phyloP scores from a whole-genome alignment of 2,888 invertebrate genomes.

The Trissolcus brochymenae region DNA sequence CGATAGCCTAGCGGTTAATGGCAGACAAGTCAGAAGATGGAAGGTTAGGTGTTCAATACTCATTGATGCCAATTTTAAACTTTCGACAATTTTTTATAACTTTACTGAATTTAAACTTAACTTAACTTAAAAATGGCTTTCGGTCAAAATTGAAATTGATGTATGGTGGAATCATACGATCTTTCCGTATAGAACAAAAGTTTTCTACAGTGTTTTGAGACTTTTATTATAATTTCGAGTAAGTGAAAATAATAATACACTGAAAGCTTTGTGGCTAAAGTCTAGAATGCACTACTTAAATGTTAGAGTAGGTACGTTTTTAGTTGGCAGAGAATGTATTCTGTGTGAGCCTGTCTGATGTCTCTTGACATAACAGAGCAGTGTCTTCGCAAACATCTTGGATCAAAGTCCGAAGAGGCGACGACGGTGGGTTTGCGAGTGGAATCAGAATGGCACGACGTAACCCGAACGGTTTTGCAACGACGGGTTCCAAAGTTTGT shows the following conservation, averaged over 20 bases:
- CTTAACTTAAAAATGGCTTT: too few relatives aligned
- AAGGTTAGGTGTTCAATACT: too few relatives aligned
- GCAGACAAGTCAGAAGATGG: too few relatives aligned
- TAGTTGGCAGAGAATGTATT: not conserved
- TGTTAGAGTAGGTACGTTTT: slow-evolving; percentile 8
- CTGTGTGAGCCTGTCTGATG: slow-evolving; percentile 37
- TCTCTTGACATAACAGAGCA: slow-evolving; percentile 33
- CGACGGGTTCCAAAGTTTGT: slow-evolving; percentile 42
- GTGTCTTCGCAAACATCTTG: slow-evolving; percentile 35
- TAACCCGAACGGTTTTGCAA: slow-evolving; percentile 41
- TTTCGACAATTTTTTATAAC: too few relatives aligned
- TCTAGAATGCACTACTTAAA: slow-evolving; percentile 9
- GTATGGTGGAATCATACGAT: too few relatives aligned
- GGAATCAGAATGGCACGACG: slow-evolving; percentile 41
- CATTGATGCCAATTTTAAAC: too few relatives aligned
- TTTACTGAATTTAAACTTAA: too few relatives aligned
- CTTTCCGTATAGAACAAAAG: too few relatives aligned
- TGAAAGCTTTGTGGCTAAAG: slow-evolving; percentile 10
- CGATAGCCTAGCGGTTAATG: too few relatives aligned
- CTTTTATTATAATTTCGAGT: too few relatives aligned
- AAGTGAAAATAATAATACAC: not conserved
- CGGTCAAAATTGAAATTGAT: too few relatives aligned
- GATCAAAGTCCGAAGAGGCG: slow-evolving; percentile 35
- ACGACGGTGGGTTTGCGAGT: slow-evolving; percentile 24
- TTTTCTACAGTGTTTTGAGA: too few relatives aligned